Evolutionary conservation across 2,888 invertebrate species (phyloP), one percentile per base, ranked within the genome.

Genomic region (Prenolepis imparis): DNA sequence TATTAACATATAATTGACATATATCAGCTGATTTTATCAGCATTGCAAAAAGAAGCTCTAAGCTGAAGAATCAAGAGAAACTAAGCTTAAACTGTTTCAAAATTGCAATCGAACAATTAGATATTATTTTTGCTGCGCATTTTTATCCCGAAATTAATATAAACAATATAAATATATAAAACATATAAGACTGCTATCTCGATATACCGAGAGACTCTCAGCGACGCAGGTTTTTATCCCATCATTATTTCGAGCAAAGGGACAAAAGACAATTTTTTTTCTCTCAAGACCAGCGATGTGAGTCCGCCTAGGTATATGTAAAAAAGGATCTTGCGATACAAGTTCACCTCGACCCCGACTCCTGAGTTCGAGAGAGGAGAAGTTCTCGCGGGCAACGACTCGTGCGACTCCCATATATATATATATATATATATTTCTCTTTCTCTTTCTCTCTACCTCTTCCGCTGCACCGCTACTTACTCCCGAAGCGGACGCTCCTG

Each of bases 311-410:
- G n/a, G n/a, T 1, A 41, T 61, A 70, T 44, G 44, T 32, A 57
- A 41, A 75, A 75, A 75, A 78, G 57, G 44, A 15, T 68, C 18
- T 11, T 57, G 36, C 36, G 18, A 36, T 61, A 78, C 44, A 44
- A 15, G 78, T 70, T 80, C 44, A 70, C 59, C 70, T 70, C 78
- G 70, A 70, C 70, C 70, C 59, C 78, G 78, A 80, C 78, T 68
- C 59, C 44, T 80, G 32, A n/a, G n/a, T 12, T 44, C 24, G 59
- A 78, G 70, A 9, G 44, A 80, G 59, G 44, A 78, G 78, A 68
- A 44, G 57, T 39, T 66, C 52, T 78, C 44, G 59, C 78, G 78
- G 78, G 36, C 78, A 80, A 80, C 78, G 70, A 80, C n/a, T n/a
- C n/a, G n/a, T n/a, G n/a, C n/a, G n/a, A n/a, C 78, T 48, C 59